Base-by-base conservation (phyloP, 1,140 invertebrate species). In the Monomorium pharaonis region DNA sequence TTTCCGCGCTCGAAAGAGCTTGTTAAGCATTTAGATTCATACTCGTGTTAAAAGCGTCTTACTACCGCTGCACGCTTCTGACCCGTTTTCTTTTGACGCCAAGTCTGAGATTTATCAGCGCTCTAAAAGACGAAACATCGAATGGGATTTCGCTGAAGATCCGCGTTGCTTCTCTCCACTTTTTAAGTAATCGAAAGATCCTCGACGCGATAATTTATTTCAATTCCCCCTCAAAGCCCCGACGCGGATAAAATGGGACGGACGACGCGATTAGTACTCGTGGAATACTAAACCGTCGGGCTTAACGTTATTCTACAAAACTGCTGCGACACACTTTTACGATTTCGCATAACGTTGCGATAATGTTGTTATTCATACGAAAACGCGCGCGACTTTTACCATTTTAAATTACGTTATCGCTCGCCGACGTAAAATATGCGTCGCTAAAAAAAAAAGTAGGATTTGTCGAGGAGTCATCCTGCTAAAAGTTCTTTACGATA, bases 11-110 rank as follows among this genome's bases (percentile, higher is more conserved):
- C 14, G 12, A 72, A 63, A 70, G 65, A 56, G 24, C 18, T 47
- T 14, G 37, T 83, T 58, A 58, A 83, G 78, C 54, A 85, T 67
- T 65, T 85, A 85, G 42, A 67, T 80, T 65, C 67, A 54, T 47
- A 80, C n/a, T 65, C 18, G 37, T 16, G 76, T 85, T 85, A 85
- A 85, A 85, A 85, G 84, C 84, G 27, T 80, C 58, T 84, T 76
- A 69, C 27, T 58, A n/a, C n/a, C 3, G 27, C 69, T n/a, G 27
- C 18, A 33, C 18, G 67, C 37, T 74, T 44, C 37, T 83, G 78
- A 83, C 42, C 65, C 78, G 67, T 72, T 83, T n/a, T 83, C 78
- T 83, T 83, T 83, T 83, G 78, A 83, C 78, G 67, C 42, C 77
- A 42, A 30, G 33, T 54, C 33, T 27, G 78, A 83, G 78, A 83